Percentiles rank a stretch among this genome's conserved stretches.
Conservation (phyloP, 2,797 vertebrate genomes). For the Emys orbicularis region DNA sequence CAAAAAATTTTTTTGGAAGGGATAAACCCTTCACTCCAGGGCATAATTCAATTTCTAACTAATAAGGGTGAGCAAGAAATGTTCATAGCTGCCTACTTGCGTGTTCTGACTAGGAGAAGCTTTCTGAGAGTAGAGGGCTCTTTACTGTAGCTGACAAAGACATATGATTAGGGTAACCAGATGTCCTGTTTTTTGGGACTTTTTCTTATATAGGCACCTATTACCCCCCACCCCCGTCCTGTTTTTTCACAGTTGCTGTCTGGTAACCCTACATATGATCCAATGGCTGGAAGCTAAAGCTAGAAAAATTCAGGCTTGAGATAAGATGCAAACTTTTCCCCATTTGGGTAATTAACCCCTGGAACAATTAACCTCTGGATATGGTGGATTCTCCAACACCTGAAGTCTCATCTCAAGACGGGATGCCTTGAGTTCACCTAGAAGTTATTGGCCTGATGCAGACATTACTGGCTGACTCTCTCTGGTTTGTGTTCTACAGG, state of each 20-base stretch:
- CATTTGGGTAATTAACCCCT: slow-evolving; percentile 6
- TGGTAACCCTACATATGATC: neutral
- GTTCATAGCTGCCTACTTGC: neutral
- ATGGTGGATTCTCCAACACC: neutral
- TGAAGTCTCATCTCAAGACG: neutral
- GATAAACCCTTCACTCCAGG: neutral
- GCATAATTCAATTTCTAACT: neutral
- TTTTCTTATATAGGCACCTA: too few relatives aligned
- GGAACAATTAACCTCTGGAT: neutral
- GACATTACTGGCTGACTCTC: accelerated
- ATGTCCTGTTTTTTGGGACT: too few relatives aligned
- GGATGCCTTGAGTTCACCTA: neutral
- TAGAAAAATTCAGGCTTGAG: neutral
- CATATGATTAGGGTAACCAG: neutral
- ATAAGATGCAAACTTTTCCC: neutral
- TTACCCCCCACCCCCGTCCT: too few relatives aligned
- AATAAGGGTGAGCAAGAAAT: neutral
- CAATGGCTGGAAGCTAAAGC: slow-evolving; percentile 10
- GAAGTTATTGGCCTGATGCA: accelerated
- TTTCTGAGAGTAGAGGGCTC: neutral
- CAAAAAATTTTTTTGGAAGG: neutral
- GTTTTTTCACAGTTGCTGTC: too few relatives aligned
- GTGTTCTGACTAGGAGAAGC: neutral
- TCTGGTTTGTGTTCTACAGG: neutral
- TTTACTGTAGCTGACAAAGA: neutral